phyloP scores from a whole-genome alignment of 2,888 invertebrate genomes.

The Ophion slaviceki region DNA sequence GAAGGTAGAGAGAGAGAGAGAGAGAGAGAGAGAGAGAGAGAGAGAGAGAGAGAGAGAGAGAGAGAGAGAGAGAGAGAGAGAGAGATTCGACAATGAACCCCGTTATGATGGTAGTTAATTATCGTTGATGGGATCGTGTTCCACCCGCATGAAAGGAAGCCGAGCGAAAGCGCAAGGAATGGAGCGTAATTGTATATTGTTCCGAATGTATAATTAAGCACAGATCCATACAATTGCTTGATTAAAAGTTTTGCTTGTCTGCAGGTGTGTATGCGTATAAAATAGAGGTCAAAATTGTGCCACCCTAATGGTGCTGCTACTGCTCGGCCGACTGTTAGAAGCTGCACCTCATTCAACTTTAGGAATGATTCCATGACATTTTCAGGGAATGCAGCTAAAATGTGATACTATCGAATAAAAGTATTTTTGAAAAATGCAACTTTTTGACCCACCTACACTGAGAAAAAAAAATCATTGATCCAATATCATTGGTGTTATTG shows the following conservation, averaged over 20 bases:
- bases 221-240: background rate
- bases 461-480: too few relatives aligned
- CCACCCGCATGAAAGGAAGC: background rate
- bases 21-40: slow-evolving; percentile 13
- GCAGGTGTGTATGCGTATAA: background rate
- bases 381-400: too few relatives aligned
- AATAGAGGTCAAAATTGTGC: too few relatives aligned
- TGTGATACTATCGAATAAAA: too few relatives aligned
- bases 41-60: slow-evolving; percentile 6
- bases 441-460: too few relatives aligned
- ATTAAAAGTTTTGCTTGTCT: background rate
- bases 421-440: too few relatives aligned
- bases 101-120: slow-evolving; percentile 56
- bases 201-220: background rate
- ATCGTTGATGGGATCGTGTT: slow-evolving; percentile 38
- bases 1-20: slow-evolving; percentile 5
- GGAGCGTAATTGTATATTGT: slow-evolving; percentile 18
- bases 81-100: slow-evolving; percentile 45
- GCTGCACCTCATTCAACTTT: too few relatives aligned
- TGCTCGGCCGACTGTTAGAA: too few relatives aligned
- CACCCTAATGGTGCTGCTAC: too few relatives aligned
- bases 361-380: too few relatives aligned
- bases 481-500: too few relatives aligned
- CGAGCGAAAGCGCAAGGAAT: background rate
- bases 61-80: slow-evolving; percentile 5